Conservation (phyloP, 2,113 vertebrate species). For the Sphaerodactylus townsendi region DNA sequence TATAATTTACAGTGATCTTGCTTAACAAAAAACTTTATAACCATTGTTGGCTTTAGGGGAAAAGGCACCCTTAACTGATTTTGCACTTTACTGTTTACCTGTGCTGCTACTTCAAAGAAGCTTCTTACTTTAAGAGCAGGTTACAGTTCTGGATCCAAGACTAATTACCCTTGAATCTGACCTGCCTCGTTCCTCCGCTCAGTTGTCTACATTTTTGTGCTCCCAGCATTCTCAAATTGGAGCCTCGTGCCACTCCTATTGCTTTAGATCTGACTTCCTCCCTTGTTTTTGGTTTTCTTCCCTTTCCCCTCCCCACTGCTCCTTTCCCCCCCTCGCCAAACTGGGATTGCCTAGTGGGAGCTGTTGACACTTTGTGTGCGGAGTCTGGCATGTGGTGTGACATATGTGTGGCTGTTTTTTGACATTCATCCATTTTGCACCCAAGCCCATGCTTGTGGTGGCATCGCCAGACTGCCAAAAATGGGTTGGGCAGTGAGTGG, state of each 20-base stretch:
- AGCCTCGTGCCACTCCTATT: neutral
- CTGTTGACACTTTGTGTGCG: neutral
- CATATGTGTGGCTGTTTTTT: neutral
- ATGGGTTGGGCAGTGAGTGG: neutral
- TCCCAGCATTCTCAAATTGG: neutral
- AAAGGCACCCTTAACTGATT: neutral
- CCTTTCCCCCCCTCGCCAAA: neutral
- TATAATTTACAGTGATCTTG: neutral
- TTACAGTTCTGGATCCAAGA: neutral
- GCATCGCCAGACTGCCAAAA: neutral
- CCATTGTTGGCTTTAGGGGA: neutral
- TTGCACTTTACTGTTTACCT: neutral
- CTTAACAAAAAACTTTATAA: neutral
- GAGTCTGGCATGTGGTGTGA: no score
- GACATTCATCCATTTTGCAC: neutral
- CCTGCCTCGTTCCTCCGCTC: neutral
- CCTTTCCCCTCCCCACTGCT: neutral
- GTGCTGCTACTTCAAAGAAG: neutral
- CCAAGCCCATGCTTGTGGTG: neutral
- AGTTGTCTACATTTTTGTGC: neutral
- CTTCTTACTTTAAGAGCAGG: neutral
- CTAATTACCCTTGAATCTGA: neutral
- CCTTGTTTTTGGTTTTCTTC: neutral
- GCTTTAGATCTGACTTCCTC: neutral
- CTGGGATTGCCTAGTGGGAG: neutral